Conservation (phyloP, 2,888 invertebrate species). For the Drosophila incognita region DNA sequence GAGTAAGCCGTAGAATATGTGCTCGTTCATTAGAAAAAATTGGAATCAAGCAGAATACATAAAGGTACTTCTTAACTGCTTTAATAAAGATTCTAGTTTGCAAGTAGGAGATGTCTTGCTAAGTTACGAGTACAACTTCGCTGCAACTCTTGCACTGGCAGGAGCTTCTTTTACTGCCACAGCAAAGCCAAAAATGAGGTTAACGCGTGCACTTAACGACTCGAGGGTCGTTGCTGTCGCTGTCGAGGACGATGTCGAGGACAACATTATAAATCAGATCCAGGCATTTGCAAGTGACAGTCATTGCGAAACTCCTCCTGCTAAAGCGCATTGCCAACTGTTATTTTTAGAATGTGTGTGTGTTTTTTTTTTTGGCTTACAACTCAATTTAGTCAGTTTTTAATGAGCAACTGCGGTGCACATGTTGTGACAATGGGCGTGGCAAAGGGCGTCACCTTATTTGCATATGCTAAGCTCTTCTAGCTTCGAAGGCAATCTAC, state of each 20-base stretch:
- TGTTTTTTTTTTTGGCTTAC: slow-evolving; percentile 28
- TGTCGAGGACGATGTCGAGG: slow-evolving; percentile 64
- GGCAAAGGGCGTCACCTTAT: slow-evolving; percentile 49
- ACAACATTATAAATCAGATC: slow-evolving; percentile 77
- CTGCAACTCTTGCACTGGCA: slow-evolving; percentile 46
- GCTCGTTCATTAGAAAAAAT: not conserved
- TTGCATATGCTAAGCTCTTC: slow-evolving; percentile 73
- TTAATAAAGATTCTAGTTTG: slow-evolving; percentile 3
- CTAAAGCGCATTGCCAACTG: slow-evolving; percentile 57
- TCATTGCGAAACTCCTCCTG: slow-evolving; percentile 49
- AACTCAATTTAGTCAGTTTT: slow-evolving; percentile 76
- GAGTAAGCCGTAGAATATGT: not conserved
- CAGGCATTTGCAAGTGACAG: slow-evolving; percentile 80
- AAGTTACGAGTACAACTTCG: slow-evolving; percentile 45
- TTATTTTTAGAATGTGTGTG: slow-evolving; percentile 41
- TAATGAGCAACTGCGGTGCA: slow-evolving; percentile 68
- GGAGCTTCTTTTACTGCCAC: slow-evolving; percentile 57
- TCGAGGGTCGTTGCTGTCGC: slow-evolving; percentile 46
- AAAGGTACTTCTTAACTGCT: too few species aligned
- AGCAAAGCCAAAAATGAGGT: slow-evolving; percentile 67
- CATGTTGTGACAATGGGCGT: slow-evolving; percentile 45
- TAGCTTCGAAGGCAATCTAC: slow-evolving; percentile 34
- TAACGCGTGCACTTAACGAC: slow-evolving; percentile 80
- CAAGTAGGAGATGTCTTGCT: slow-evolving; percentile 44
- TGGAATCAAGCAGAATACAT: not conserved